Conservation (phyloP, 2,888 invertebrate genomes). For the Drosophila tripunctata region DNA sequence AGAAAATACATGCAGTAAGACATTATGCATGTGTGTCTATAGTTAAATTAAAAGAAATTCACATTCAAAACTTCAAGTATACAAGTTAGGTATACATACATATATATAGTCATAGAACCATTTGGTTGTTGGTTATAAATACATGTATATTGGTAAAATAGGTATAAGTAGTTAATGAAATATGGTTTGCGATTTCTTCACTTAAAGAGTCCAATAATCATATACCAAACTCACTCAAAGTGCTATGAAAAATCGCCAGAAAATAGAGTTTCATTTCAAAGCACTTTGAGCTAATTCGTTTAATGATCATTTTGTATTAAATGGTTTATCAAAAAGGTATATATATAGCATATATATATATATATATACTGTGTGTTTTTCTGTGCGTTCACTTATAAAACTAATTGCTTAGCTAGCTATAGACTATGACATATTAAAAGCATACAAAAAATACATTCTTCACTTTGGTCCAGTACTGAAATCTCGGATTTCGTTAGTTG, state of each 20-base stretch:
- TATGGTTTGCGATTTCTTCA: slow-evolving; percentile 35
- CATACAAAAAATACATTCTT: slow-evolving; percentile 70
- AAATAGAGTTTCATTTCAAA: too few species aligned
- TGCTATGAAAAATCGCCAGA: too few species aligned
- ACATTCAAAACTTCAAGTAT: slow-evolving; percentile 53
- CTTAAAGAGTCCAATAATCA: slow-evolving; percentile 57
- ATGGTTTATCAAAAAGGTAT: not conserved
- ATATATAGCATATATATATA: not conserved
- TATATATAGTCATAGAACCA: slow-evolving; percentile 48
- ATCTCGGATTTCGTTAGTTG: slow-evolving; percentile 76
- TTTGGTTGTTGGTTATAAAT: slow-evolving; percentile 47
- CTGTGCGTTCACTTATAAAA: slow-evolving; percentile 28
- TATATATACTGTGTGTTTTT: slow-evolving; percentile 10
- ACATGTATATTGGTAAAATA: slow-evolving; percentile 3
- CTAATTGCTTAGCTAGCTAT: slow-evolving; percentile 39
- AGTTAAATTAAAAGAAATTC: slow-evolving; percentile 43
- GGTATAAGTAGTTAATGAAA: slow-evolving; percentile 29
- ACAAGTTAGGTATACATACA: slow-evolving; percentile 21
- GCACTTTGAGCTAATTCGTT: too few species aligned
- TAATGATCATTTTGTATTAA: too few species aligned
- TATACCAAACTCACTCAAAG: too few species aligned
- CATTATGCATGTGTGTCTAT: slow-evolving; percentile 8
- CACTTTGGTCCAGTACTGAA: slow-evolving; percentile 78
- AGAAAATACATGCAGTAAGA: slow-evolving; percentile 8
- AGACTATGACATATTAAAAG: slow-evolving; percentile 60